phyloP scores from a whole-genome alignment of 2,888 invertebrate species.

The Orthonychiurus folsomi region DNA sequence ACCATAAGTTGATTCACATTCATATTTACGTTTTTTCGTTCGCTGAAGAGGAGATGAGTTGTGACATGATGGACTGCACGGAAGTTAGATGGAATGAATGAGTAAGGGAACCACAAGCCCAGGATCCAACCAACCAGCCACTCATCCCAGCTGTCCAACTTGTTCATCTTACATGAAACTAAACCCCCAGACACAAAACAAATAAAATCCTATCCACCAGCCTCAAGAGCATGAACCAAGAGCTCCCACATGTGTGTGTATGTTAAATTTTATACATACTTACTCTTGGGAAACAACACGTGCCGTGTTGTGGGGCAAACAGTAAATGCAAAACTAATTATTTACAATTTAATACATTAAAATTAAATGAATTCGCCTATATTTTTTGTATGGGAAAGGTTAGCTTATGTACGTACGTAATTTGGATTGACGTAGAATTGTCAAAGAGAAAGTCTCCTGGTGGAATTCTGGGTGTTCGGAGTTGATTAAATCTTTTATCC shows the following conservation, averaged over 20 bases:
- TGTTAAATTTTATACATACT: too few relatives aligned
- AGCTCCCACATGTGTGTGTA: neutral
- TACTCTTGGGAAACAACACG: too few relatives aligned
- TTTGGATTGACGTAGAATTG: too few relatives aligned
- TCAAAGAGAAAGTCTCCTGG: too few relatives aligned
- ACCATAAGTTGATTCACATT: too few relatives aligned
- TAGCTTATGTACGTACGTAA: too few relatives aligned
- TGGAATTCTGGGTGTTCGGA: neutral
- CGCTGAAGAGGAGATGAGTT: neutral
- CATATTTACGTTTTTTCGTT: too few relatives aligned
- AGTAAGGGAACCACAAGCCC: neutral
- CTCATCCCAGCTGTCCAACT: neutral
- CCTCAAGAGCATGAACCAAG: neutral
- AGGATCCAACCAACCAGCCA: neutral
- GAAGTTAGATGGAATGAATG: neutral
- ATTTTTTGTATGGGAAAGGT: too few relatives aligned
- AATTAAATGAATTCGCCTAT: too few relatives aligned
- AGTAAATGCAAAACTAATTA: too few relatives aligned
- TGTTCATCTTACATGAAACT: constrained; percentile 1
- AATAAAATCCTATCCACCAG: neutral
- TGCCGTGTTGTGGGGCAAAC: too few relatives aligned
- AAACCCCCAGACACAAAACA: neutral
- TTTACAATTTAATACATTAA: too few relatives aligned
- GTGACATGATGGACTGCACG: neutral
- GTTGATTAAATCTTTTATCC: neutral